Evolutionary conservation across 2,113 vertebrate genomes (phyloP).

Genomic region (Arothron firmamentum): DNA sequence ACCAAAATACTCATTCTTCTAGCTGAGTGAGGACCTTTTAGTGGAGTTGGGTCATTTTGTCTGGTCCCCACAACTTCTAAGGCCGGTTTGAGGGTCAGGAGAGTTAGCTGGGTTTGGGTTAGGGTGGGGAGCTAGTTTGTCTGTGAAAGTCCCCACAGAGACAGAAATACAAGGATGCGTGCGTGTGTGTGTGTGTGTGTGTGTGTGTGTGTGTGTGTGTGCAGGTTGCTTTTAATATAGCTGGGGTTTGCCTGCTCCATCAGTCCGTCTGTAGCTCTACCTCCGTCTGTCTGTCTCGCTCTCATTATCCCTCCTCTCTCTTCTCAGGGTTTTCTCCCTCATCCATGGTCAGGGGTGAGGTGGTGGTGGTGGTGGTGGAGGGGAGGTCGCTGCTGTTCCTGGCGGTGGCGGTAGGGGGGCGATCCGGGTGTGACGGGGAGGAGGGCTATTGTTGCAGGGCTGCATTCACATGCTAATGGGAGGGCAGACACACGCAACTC

Average conservation of each 20-base stretch:
- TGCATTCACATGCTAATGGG: constrained; percentile 70
- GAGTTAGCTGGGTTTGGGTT: constrained; percentile 2
- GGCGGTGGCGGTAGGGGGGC: constrained; percentile 30
- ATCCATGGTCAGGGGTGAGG: constrained; percentile 39
- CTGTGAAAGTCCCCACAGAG: too few species aligned
- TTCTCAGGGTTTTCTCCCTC: constrained; percentile 36
- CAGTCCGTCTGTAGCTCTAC: constrained; percentile 47
- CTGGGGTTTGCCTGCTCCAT: constrained; percentile 48
- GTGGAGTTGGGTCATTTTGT: too few species aligned
- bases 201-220: constrained; percentile 21
- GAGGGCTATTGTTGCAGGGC: constrained; percentile 56
- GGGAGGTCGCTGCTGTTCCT: constrained; percentile 36
- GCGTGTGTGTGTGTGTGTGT: constrained; percentile 21
- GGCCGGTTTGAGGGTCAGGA: too few species aligned
- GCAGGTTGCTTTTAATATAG: constrained; percentile 55
- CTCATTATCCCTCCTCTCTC: constrained; percentile 72
- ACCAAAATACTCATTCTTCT: too few species aligned
- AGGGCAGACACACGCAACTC: constrained; percentile 29
- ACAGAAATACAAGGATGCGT: not conserved
- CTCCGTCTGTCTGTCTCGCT: constrained; percentile 53
- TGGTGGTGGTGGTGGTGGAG: constrained; percentile 22
- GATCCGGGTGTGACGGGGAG: constrained; percentile 50
- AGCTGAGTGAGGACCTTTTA: too few species aligned
- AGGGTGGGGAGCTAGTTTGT: too few species aligned
- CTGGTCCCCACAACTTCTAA: too few species aligned